Percentiles rank a stretch among this genome's conserved stretches.
Conservation (phyloP, 2,888 invertebrate species). For the Acanthococcus lagerstroemiae region DNA sequence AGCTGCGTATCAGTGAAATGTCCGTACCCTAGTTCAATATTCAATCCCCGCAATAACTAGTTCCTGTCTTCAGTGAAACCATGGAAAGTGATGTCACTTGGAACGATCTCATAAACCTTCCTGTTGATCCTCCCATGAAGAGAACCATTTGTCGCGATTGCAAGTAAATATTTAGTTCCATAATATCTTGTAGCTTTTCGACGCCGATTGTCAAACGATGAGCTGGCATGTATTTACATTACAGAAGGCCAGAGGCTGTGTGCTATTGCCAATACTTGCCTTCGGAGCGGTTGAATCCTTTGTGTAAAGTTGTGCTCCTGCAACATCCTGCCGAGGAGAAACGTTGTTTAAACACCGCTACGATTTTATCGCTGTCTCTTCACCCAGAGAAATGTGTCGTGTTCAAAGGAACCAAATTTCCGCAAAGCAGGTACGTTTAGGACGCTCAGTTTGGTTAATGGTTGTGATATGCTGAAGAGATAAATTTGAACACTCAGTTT, state of each 20-base stretch:
- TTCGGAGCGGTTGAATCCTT: conserved; percentile 54
- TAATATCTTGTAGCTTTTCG: neutral
- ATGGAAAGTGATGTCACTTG: conserved; percentile 44
- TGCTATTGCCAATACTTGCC: conserved; percentile 86
- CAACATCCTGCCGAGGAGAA: conserved; percentile 93
- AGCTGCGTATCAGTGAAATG: no score
- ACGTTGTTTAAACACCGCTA: conserved; percentile 75
- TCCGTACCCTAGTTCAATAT: no score
- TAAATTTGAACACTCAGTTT: neutral
- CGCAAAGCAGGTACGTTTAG: conserved; percentile 50
- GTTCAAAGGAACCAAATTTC: conserved; percentile 75
- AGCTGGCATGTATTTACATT: conserved; percentile 33
- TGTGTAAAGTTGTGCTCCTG: conserved; percentile 64
- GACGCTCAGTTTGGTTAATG: neutral
- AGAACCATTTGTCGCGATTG: conserved; percentile 60
- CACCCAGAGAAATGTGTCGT: conserved; percentile 63
- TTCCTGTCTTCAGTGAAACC: no score
- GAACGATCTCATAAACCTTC: conserved; percentile 61
- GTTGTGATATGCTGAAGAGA: neutral
- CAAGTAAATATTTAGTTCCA: conserved; percentile 48
- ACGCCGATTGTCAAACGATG: neutral
- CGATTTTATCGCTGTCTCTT: conserved; percentile 73
- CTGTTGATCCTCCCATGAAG: conserved; percentile 65
- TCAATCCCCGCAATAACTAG: no score
- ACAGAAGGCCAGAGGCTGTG: conserved; percentile 70